Conservation (phyloP, 2,113 vertebrate species). For the Oriolus oriolus region DNA sequence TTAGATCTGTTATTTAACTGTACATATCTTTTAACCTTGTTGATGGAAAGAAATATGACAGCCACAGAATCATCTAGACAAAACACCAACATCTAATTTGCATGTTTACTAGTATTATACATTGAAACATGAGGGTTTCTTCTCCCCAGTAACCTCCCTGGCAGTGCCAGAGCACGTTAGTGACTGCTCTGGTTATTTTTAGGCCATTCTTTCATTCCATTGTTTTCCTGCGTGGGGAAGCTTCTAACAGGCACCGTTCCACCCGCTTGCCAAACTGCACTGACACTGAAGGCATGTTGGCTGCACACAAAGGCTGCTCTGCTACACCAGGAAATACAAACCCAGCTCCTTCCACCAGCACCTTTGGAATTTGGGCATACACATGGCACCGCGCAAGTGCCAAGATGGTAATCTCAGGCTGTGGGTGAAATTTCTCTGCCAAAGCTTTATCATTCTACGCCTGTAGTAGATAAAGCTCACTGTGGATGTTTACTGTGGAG, state of each 20-base stretch:
- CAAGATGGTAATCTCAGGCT: slow-evolving; percentile 18
- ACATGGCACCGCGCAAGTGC: neutral
- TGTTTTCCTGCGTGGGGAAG: neutral
- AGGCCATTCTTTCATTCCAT: neutral
- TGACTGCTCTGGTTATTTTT: slow-evolving; percentile 32
- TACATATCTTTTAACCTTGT: slow-evolving; percentile 53
- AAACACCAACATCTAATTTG: slow-evolving; percentile 41
- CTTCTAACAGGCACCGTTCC: neutral
- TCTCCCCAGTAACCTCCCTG: slow-evolving; percentile 36
- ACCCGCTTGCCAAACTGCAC: neutral
- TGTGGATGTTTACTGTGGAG: slow-evolving; percentile 54
- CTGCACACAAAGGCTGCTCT: neutral
- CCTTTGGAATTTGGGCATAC: neutral
- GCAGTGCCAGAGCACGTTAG: neutral
- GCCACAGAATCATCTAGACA: slow-evolving; percentile 25
- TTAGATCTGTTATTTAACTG: slow-evolving; percentile 55
- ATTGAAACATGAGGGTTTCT: neutral
- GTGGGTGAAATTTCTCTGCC: slow-evolving; percentile 17
- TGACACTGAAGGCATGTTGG: neutral
- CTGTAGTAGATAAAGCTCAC: slow-evolving; percentile 7
- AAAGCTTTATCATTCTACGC: slow-evolving; percentile 19
- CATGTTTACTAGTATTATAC: slow-evolving; percentile 39
- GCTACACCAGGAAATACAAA: neutral
- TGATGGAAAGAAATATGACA: slow-evolving; percentile 48
- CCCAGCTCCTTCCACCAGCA: neutral